These are phyloP conservation scores for Synchiropus splendidus DNA, from an alignment of 2,113 vertebrate species.

Conservation along the genomic window DNA sequence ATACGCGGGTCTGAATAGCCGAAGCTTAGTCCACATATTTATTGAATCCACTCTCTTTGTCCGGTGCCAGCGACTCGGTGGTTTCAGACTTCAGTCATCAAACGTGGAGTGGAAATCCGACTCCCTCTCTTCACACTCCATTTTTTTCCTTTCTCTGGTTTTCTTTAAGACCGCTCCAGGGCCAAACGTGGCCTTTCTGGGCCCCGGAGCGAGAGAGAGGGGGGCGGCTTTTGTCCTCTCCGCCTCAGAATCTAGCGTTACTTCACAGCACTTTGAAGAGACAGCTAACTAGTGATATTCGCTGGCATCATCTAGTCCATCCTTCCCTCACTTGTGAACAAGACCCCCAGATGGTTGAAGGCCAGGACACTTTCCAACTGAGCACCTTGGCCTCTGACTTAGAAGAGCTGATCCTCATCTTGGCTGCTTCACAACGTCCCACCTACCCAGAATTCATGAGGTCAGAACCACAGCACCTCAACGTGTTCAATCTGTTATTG, in stretches of 20 bases:
- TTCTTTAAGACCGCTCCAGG: slow-evolving; percentile 25
- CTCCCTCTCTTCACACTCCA: slow-evolving; percentile 20
- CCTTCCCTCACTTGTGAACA: no score
- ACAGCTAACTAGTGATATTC: no score
- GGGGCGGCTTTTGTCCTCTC: slow-evolving; percentile 2
- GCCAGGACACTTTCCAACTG: no score
- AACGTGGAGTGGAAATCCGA: slow-evolving; percentile 66
- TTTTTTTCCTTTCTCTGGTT: slow-evolving; percentile 26
- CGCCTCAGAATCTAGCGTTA: no score
- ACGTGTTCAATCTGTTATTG: no score
- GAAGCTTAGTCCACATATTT: slow-evolving; percentile 67
- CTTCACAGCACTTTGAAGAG: neutral
- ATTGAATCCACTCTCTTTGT: slow-evolving; percentile 71
- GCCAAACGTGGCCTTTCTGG: slow-evolving; percentile 6
- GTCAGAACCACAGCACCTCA: no score
- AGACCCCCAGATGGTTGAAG: no score
- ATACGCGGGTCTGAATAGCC: slow-evolving; percentile 57
- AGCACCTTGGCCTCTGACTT: no score
- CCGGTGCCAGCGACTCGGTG: slow-evolving; percentile 66
- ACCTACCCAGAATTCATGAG: no score
- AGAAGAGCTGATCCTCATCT: no score
- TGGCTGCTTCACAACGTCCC: no score
- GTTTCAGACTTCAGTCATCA: slow-evolving; percentile 63
- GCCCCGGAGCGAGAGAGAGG: slow-evolving; percentile 24
- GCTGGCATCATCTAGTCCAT: no score